phyloP scores from a whole-genome alignment of 2,888 invertebrate species.

The Agrotis puta region DNA sequence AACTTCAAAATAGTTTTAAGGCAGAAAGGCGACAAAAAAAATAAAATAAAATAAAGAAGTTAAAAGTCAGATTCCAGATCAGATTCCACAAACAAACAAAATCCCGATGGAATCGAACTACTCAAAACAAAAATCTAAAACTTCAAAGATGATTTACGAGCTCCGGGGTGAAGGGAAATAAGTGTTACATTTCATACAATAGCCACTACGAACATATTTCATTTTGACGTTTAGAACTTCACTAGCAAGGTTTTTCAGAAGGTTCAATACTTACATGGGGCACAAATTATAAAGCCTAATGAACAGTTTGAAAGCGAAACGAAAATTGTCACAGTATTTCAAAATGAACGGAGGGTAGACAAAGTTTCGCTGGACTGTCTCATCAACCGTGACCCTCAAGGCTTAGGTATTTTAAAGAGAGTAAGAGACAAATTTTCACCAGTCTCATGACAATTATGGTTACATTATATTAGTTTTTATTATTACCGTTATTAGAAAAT shows the following conservation, averaged over 20 bases:
- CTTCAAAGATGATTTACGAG: constrained; percentile 69
- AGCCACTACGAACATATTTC: constrained; percentile 60
- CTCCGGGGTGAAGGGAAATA: constrained; percentile 47
- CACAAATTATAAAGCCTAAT: no score
- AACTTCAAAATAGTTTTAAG: neutral
- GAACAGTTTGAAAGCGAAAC: no score
- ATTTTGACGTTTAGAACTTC: constrained; percentile 58
- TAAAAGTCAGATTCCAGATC: constrained; percentile 12
- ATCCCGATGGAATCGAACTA: constrained; percentile 41
- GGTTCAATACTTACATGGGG: constrained; percentile 4
- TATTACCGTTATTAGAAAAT: neutral
- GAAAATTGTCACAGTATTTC: no score
- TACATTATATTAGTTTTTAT: no score
- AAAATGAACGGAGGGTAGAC: no score
- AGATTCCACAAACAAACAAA: constrained; percentile 36
- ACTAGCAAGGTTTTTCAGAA: constrained; percentile 23
- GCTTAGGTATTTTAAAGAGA: no score
- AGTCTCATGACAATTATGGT: no score
- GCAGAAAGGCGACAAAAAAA: neutral
- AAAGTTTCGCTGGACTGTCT: no score
- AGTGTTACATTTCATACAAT: constrained; percentile 68
- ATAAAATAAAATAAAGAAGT: neutral
- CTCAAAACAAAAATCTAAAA: constrained; percentile 57
- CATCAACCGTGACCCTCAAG: no score
- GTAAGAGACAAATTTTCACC: no score